Conservation (phyloP, 2,113 vertebrate genomes). For the Ptilonorhynchus violaceus region DNA sequence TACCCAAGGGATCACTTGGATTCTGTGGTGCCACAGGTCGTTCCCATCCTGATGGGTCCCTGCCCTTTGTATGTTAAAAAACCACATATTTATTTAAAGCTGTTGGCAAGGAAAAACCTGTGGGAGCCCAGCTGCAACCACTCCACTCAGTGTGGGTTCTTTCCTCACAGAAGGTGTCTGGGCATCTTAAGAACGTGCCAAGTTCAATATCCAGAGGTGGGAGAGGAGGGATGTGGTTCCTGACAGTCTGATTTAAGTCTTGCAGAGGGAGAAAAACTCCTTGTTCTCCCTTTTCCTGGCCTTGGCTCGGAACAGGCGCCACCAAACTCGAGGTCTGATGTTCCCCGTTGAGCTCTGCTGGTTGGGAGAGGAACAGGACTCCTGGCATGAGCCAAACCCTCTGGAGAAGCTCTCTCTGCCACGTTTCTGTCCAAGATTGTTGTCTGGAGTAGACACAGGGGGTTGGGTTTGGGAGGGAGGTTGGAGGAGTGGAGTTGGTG, state of each 20-base stretch:
- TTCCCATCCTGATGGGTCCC: not conserved
- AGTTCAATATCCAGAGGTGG: not conserved
- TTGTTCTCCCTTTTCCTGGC: not conserved
- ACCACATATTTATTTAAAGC: not conserved
- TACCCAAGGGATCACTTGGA: not conserved
- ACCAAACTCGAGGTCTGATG: not conserved
- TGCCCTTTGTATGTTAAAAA: not conserved
- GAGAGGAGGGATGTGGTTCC: not conserved
- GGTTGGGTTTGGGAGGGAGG: not conserved
- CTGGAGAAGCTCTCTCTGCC: not conserved
- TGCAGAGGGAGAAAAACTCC: not conserved
- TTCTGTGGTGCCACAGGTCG: not conserved
- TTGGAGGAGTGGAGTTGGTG: not conserved
- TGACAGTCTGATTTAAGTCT: not conserved
- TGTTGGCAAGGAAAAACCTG: not conserved
- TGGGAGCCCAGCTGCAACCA: not conserved
- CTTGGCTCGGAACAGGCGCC: not conserved
- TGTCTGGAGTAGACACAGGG: fast-evolving
- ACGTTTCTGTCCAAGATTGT: not conserved
- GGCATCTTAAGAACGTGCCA: not conserved
- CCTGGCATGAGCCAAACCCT: not conserved
- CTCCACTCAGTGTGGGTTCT: not conserved
- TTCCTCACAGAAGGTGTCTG: not conserved
- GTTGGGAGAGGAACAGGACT: not conserved
- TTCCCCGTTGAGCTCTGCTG: not conserved